These are phyloP conservation scores for Metopolophium dirhodum DNA, from an alignment of 1,140 invertebrate genomes.

Conservation along the genomic window DNA sequence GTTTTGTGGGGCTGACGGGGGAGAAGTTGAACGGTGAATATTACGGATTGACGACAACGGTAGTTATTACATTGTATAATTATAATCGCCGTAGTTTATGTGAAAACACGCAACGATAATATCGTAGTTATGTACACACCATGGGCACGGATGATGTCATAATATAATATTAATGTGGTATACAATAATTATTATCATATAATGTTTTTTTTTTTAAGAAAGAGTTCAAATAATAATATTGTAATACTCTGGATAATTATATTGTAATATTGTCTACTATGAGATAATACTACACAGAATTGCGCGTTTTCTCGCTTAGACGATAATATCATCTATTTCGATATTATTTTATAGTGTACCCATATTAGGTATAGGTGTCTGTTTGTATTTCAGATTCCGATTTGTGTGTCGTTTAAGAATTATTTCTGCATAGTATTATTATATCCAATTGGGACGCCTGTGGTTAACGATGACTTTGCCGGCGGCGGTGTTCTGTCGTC, in stretches of 20 bases:
- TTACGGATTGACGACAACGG: too few species aligned
- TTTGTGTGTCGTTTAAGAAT: not conserved
- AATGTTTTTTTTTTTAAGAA: too few species aligned
- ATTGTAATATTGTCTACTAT: too few species aligned
- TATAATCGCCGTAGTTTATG: too few species aligned
- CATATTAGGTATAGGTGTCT: not conserved
- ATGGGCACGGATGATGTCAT: too few species aligned
- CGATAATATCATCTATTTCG: not conserved
- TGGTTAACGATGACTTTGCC: not conserved
- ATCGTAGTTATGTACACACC: too few species aligned
- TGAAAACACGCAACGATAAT: too few species aligned
- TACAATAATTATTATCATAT: too few species aligned
- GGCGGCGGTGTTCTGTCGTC: not conserved
- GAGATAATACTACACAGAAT: not conserved
- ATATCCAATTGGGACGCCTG: not conserved
- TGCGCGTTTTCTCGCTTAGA: not conserved
- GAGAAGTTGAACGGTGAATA: not conserved
- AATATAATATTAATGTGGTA: too few species aligned
- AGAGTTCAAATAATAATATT: too few species aligned
- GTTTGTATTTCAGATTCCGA: not conserved
- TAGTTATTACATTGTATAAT: too few species aligned
- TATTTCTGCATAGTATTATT: not conserved
- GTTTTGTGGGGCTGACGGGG: not conserved
- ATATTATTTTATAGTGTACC: not conserved
- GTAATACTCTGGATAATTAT: too few species aligned